Evolutionary conservation across 2,797 vertebrate species (phyloP).

Genomic region (Heteromormyrus szaboi): DNA sequence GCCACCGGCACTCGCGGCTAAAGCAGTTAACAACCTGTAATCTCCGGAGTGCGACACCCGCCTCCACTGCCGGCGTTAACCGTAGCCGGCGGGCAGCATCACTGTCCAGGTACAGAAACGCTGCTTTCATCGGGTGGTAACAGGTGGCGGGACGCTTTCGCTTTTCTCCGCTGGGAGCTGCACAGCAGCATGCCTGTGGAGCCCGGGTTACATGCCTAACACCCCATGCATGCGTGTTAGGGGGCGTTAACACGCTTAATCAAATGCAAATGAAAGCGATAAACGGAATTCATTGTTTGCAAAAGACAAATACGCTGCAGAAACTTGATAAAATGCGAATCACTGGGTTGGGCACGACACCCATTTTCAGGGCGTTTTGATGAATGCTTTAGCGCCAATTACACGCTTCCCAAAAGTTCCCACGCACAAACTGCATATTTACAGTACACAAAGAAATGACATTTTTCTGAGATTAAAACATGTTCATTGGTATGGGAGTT

Average conservation of each 20-base stretch:
- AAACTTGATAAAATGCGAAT: background rate
- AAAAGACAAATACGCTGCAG: background rate
- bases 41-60: background rate
- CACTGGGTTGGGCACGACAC: background rate
- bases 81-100: background rate
- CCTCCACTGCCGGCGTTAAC: background rate
- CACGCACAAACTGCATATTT: background rate
- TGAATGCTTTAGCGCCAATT: background rate
- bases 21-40: conserved; percentile 15
- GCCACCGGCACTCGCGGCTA: background rate
- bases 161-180: background rate
- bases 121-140: background rate
- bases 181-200: background rate
- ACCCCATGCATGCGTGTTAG: background rate
- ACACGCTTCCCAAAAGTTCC: background rate
- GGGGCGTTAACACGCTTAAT: background rate
- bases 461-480: background rate
- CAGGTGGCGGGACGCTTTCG: background rate
- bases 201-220: background rate
- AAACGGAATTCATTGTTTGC: background rate
- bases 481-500: background rate
- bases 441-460: background rate
- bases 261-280: background rate
- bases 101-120: background rate
- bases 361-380: background rate